Evolutionary conservation across 1,140 invertebrate species (phyloP).

Genomic region (Drosophila lini): DNA sequence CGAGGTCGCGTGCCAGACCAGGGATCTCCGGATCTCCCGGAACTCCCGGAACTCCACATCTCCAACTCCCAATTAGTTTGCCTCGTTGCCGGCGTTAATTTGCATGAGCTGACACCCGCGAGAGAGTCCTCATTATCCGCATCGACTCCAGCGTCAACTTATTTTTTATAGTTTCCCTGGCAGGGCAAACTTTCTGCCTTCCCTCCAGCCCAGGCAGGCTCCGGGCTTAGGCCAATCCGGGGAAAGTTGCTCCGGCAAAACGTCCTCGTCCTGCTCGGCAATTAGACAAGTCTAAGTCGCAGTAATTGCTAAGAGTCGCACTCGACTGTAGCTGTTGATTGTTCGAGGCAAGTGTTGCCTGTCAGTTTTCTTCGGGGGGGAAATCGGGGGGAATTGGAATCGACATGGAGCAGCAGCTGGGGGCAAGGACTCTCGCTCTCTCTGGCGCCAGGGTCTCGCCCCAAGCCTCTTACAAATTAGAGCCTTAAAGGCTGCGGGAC

Average conservation of each 20-base stretch:
- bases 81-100: constrained; percentile 61
- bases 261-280: constrained; percentile 29
- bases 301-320: constrained; percentile 70
- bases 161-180: constrained; percentile 42
- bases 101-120: constrained; percentile 64
- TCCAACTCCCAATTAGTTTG: constrained; percentile 56
- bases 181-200: constrained; percentile 22
- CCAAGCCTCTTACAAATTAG: constrained; percentile 35
- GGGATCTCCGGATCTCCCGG: not conserved
- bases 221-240: constrained; percentile 18
- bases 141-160: constrained; percentile 33
- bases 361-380: not conserved
- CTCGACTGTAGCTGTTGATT: constrained; percentile 60
- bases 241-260: constrained; percentile 13
- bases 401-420: not conserved
- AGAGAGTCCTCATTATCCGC: constrained; percentile 59
- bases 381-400: constrained; percentile 1
- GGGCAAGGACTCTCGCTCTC: not conserved
- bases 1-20: constrained; percentile 36
- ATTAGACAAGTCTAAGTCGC: constrained; percentile 74
- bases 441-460: constrained; percentile 25
- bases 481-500: constrained; percentile 34
- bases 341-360: constrained; percentile 45
- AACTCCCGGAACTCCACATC: not conserved
- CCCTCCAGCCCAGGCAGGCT: not conserved